Evolutionary conservation across 2,113 vertebrate genomes (phyloP).

Genomic region (Pteropus alecto): DNA sequence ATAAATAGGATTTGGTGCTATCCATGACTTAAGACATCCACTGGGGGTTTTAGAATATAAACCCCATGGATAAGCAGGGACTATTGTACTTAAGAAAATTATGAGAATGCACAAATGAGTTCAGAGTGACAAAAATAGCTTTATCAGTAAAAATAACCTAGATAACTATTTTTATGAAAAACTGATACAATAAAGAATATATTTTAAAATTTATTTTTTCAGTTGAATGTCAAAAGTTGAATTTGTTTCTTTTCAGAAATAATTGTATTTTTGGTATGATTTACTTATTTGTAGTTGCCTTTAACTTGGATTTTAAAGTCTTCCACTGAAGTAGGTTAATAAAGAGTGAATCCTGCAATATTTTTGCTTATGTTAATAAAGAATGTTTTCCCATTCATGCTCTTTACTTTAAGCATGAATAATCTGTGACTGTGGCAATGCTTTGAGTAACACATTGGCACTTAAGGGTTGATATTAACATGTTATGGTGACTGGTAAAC

Average conservation of each 20-base stretch:
- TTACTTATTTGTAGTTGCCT: background rate
- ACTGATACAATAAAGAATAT: background rate
- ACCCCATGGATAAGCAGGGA: background rate
- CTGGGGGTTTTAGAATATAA: background rate
- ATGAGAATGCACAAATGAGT: background rate
- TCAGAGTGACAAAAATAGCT: background rate
- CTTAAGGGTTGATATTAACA: background rate
- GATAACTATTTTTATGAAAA: background rate
- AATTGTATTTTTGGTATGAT: background rate
- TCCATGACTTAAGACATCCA: background rate
- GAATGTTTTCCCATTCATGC: background rate
- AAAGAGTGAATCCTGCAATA: background rate
- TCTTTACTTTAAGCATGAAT: background rate
- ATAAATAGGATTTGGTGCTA: background rate
- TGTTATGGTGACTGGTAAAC: background rate
- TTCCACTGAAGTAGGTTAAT: background rate
- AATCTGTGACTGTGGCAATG: background rate
- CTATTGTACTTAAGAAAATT: background rate
- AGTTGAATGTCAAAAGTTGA: background rate
- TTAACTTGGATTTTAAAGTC: constrained; percentile 6
- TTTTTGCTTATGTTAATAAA: background rate
- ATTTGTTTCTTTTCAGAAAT: background rate
- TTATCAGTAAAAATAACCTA: background rate
- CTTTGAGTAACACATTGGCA: background rate
- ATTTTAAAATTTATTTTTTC: background rate